Base-by-base conservation (phyloP, 92 coral and sea anemone species). In the Epizoanthus fatuus region DNA sequence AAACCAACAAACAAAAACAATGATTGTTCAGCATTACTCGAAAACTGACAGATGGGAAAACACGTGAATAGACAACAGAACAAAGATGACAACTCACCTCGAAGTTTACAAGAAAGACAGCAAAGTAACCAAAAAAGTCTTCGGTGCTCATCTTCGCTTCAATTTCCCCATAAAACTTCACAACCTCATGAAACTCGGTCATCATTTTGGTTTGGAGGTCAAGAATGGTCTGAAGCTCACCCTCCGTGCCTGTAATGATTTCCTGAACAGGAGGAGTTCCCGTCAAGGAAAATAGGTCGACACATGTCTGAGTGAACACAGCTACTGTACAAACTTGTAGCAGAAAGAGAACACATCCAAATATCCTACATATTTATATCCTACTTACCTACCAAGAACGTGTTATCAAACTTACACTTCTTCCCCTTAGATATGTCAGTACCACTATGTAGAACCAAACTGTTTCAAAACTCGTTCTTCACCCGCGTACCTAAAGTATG, bases 121-220 rank as follows among this genome's bases (percentile, higher is more conserved):
- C 98, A 65, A 97, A 97, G 65, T 95, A 88, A 54, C 94, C 99
- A 75, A 97, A 97, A 91, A 97, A 97, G 20, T 97, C 99, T 80
- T 97, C 99, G 8, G 99, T 97, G 52, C 93, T 93, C 64, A 93
- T 94, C 75, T 90, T 90, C 5, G 87, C 64, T 4, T 81, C 91
- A 63, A 84, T 96, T 78, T 97, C 99, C 0, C 99, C 99, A 74
- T 91, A 97, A 86, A 95, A 97, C 70, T 89, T 89, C 14, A 89
- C 96, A 10, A 93, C 91, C 71, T 95, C 92, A 15, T 82, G 88
- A 75, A 93, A 97, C 81, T 95, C 95, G 0, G 63, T 72, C 63
- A 85, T 85, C 88, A 94, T 93, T 51, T 84, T 90, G 55, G 87
- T 90, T 78, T 93, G 98, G 55, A 97, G 86, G 53, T 81, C 90